These are phyloP conservation scores for Anableps anableps DNA, from an alignment of 2,797 vertebrate species.

Conservation along the genomic window DNA sequence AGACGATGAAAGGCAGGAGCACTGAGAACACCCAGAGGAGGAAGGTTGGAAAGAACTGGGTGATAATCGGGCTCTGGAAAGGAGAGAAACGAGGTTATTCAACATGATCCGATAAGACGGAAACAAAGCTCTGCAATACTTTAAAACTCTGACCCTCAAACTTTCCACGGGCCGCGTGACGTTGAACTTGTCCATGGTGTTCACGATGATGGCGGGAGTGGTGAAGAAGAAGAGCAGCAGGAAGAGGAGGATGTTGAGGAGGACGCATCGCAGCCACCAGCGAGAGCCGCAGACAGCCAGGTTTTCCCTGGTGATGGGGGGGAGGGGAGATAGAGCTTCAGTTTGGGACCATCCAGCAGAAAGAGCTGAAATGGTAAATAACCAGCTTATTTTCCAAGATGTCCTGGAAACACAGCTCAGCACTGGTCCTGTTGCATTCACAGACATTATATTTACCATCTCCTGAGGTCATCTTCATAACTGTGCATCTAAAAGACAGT, in stretches of 20 bases:
- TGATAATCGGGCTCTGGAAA: conserved; percentile 91
- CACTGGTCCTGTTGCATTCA: background rate
- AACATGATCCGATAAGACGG: background rate
- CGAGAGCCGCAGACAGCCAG: conserved; percentile 88
- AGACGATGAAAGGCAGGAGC: conserved; percentile 94
- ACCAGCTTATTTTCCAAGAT: conserved; percentile 10
- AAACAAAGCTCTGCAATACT: background rate
- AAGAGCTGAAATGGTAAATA: conserved; percentile 28
- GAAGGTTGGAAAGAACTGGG: conserved; percentile 95
- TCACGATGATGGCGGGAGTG: conserved; percentile 96
- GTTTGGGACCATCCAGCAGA: conserved; percentile 26
- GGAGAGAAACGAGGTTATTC: conserved; percentile 9
- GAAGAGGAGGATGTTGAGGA: conserved; percentile 95
- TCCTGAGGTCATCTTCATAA: conserved; percentile 47
- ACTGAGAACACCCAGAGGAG: conserved; percentile 96
- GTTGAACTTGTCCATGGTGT: conserved; percentile 98
- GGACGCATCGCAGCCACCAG: conserved; percentile 93
- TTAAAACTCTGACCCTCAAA: conserved; percentile 83
- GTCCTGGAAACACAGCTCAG: conserved; percentile 34
- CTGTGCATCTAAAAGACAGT: conserved; percentile 37
- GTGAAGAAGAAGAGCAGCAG: conserved; percentile 98
- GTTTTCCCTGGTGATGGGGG: conserved; percentile 87
- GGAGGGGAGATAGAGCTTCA: conserved; percentile 43
- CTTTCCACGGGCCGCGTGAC: conserved; percentile 94
- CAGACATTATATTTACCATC: conserved; percentile 36